Evolutionary conservation across 92 coral and sea anemone species (phyloP), one percentile per base, ranked within the genome.

Genomic region (Phenganax subtilis): DNA sequence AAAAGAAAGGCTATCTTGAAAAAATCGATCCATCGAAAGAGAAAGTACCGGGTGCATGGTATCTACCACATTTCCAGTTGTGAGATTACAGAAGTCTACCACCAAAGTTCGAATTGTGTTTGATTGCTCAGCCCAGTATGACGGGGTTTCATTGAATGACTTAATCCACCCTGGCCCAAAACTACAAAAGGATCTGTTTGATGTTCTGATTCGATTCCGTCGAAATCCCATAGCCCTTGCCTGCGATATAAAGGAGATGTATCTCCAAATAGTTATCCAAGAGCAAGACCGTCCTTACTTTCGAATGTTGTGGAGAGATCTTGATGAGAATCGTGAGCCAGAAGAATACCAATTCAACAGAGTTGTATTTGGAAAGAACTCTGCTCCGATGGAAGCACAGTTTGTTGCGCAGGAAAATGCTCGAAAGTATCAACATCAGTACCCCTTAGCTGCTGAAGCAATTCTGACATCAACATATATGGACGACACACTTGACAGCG

Each of bases 161-260:
- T 80, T 76, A 57, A 89, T 89, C 72, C 74, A 81, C 63, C 75
- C 89, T 3, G 92, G 89, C 47, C 89, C 89, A 9, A 76, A 86
- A 63, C 74, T 85, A 10, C 89, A 86, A 54, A 68, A 70, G 57
- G 86, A 87, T 6, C 53, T 84, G 68, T 83, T 87, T 76, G 84
- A 88, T 64, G 91, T 88, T 14, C 82, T 88, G 16, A 47, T 81
- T 52, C 72, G 91, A 5, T 88, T 88, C 72, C 81, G 82, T 54
- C 70, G 83, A 52, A 79, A 80, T 53, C 80, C 85, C 3, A 85
- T 85, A 15, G 89, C 84, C 37, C 37, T 76, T 31, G 84, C 69
- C 1, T 85, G 84, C 28, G 85, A 88, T 84, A 82, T 88, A 55
- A 79, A 81, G 31, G 87, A 85, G 66, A 84, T 37, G 47, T 37